Conservation (phyloP, 2,113 vertebrate genomes). For the Hippopotamus amphibius region DNA sequence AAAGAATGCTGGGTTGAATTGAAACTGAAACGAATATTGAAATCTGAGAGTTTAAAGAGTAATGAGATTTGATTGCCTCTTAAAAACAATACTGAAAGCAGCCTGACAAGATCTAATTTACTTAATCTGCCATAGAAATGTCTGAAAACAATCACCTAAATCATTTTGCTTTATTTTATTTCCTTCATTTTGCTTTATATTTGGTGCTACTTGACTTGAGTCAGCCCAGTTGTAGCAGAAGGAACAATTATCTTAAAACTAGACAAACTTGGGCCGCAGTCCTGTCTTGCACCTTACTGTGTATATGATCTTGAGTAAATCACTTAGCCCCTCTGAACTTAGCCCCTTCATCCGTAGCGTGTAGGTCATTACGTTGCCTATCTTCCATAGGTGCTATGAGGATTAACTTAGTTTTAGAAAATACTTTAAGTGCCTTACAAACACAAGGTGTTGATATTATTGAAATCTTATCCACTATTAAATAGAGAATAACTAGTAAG, state of each 20-base stretch:
- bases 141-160: background rate
- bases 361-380: background rate
- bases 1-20: background rate
- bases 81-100: conserved; percentile 27
- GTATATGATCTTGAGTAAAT: background rate
- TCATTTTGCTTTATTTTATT: background rate
- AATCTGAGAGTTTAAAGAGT: background rate
- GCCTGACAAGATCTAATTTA: conserved; percentile 2
- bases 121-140: background rate
- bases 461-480: background rate
- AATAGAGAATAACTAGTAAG: conserved; percentile 37
- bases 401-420: conserved; percentile 37
- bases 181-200: conserved; percentile 9
- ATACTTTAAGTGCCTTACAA: conserved; percentile 3
- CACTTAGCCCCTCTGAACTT: conserved; percentile 5
- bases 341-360: background rate
- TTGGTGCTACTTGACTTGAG: background rate
- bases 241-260: conserved; percentile 37
- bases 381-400: background rate
- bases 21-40: conserved; percentile 24
- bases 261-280: background rate
- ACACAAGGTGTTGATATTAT: background rate
- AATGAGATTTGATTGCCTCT: background rate
- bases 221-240: background rate
- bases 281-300: conserved; percentile 5